A percentile compares a stretch with the other conserved stretches of the same genome.
phyloP scores from a whole-genome alignment of 2,888 invertebrate species.

The Oasisia sp. region DNA sequence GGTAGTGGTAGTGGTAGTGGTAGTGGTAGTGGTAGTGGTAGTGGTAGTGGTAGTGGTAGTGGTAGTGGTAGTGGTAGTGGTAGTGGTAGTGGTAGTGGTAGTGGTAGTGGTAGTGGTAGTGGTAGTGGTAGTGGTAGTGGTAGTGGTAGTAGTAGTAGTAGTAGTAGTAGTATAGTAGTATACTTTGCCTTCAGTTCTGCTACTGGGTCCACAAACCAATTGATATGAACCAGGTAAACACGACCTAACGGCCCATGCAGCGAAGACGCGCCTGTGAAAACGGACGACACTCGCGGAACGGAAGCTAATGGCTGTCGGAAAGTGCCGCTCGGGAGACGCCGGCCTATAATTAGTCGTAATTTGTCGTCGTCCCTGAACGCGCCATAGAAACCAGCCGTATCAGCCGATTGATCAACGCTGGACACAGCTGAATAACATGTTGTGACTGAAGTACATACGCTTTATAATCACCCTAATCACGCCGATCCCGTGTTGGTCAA shows the following conservation, averaged over 20 bases:
- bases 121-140: too few species aligned
- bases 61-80: too few species aligned
- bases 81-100: too few species aligned
- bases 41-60: too few species aligned
- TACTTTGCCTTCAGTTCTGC: too few species aligned
- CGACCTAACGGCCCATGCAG: neutral
- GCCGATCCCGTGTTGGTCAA: neutral
- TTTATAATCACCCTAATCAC: neutral
- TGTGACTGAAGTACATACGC: neutral
- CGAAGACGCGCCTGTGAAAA: neutral
- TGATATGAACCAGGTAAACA: too few species aligned
- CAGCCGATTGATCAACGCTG: neutral
- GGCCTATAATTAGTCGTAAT: constrained; percentile 9
- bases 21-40: too few species aligned
- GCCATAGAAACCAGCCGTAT: neutral
- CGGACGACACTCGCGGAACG: neutral
- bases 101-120: too few species aligned
- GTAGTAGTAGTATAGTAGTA: too few species aligned
- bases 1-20: too few species aligned
- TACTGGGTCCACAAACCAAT: too few species aligned
- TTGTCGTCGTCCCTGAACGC: neutral
- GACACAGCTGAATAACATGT: neutral
- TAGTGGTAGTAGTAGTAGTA: too few species aligned
- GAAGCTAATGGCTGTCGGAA: neutral
- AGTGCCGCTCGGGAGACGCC: neutral